These are phyloP conservation scores for Heliornis fulica DNA, from an alignment of 2,113 vertebrate genomes.

Conservation along the genomic window DNA sequence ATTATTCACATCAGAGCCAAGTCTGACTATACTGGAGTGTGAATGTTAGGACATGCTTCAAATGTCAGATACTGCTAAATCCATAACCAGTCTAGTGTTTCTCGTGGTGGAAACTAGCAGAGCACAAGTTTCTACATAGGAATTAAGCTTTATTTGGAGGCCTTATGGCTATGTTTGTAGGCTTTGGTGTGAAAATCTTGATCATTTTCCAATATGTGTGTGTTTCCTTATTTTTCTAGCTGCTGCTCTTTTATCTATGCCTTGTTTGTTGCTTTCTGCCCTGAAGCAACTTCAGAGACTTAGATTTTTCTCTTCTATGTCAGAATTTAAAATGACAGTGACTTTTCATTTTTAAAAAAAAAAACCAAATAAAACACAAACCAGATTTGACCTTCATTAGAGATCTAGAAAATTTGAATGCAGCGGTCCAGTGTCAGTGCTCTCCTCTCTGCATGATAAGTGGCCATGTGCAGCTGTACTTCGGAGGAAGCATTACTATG, in stretches of 20 bases:
- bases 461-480: fast-evolving
- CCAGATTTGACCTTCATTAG: background rate
- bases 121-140: background rate
- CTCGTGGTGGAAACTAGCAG: background rate
- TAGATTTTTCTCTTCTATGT: background rate
- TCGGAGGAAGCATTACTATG: background rate
- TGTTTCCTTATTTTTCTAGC: background rate
- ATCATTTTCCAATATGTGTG: background rate
- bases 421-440: background rate
- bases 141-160: background rate
- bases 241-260: background rate
- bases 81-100: background rate
- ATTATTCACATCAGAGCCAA: background rate
- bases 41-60: fast-evolving
- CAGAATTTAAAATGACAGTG: background rate
- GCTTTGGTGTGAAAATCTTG: background rate
- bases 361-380: background rate
- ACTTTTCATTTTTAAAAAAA: no score
- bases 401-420: background rate
- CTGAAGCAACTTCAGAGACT: background rate
- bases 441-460: background rate
- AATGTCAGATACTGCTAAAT: background rate
- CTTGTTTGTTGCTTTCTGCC: background rate
- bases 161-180: background rate
- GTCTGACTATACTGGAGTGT: background rate